These are phyloP conservation scores for Platorchestia sp. DNA, from an alignment of 1,140 invertebrate genomes.

Conservation along the genomic window DNA sequence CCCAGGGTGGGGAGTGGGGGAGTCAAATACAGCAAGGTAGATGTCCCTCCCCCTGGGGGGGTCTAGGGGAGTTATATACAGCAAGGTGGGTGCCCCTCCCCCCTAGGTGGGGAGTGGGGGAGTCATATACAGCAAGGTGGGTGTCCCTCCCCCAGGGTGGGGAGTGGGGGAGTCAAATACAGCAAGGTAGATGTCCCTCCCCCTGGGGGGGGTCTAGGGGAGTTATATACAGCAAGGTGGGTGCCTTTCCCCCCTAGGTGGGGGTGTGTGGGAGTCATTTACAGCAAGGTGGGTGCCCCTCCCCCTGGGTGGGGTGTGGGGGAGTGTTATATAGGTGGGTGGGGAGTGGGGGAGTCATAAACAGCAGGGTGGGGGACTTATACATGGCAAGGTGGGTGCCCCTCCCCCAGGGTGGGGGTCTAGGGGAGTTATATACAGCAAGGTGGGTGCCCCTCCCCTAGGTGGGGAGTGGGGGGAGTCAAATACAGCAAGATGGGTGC, in stretches of 20 bases:
- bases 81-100: slow-evolving; percentile 30
- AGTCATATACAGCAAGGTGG: slow-evolving; percentile 83
- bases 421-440: not conserved
- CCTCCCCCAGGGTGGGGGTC: not conserved
- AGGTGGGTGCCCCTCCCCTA: not conserved
- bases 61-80: too few relatives aligned
- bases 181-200: not conserved
- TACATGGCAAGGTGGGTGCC: not conserved
- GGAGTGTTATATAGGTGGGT: not conserved
- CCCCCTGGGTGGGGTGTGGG: not conserved
- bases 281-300: slow-evolving; percentile 78
- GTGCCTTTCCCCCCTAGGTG: not conserved
- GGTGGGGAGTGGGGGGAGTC: not conserved
- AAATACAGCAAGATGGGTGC: not conserved
- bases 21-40: not conserved
- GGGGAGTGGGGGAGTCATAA: not conserved
- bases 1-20: not conserved
- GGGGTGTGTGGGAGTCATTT: slow-evolving; percentile 79
- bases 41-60: slow-evolving; percentile 63
- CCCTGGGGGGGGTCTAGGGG: too few relatives aligned
- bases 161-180: not conserved
- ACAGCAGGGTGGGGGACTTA: not conserved
- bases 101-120: slow-evolving; percentile 73
- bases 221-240: too few relatives aligned
- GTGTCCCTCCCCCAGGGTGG: not conserved